phyloP scores from a whole-genome alignment of 2,888 invertebrate genomes.

The Ganaspis brasiliensis region DNA sequence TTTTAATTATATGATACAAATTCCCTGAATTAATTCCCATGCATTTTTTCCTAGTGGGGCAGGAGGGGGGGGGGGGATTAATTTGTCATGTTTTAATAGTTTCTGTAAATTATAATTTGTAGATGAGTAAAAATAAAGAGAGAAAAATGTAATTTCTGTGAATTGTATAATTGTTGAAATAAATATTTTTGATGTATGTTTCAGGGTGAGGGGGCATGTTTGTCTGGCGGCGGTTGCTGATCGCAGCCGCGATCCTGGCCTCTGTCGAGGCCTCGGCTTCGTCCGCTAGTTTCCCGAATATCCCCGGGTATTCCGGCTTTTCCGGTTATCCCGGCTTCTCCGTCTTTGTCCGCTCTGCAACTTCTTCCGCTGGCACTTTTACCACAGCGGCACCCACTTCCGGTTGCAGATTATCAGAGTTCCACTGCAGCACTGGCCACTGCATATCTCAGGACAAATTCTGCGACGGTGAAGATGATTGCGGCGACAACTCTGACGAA shows the following conservation, averaged over 20 bases:
- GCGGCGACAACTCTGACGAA: slow-evolving; percentile 90
- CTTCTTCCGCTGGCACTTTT: slow-evolving; percentile 53
- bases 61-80: too few species aligned
- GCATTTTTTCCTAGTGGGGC: too few species aligned
- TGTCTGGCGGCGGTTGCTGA: slow-evolving; percentile 79
- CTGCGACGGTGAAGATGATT: slow-evolving; percentile 90
- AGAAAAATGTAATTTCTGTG: too few species aligned
- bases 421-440: slow-evolving; percentile 79
- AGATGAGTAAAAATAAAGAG: too few species aligned
- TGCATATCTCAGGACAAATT: slow-evolving; percentile 89
- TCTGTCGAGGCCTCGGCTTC: slow-evolving; percentile 72
- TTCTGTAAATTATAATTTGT: too few species aligned
- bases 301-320: slow-evolving; percentile 64
- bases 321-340: slow-evolving; percentile 65
- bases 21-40: too few species aligned
- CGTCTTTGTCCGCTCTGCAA: slow-evolving; percentile 62
- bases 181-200: slow-evolving; percentile 27
- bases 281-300: slow-evolving; percentile 58
- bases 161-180: too few species aligned
- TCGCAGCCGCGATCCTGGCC: slow-evolving; percentile 79
- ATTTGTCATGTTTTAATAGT: too few species aligned
- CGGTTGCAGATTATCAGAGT: slow-evolving; percentile 81
- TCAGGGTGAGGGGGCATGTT: slow-evolving; percentile 76
- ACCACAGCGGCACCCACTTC: slow-evolving; percentile 48
- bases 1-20: too few species aligned